Evolutionary conservation across 2,797 vertebrate species (phyloP), one percentile per base, ranked within the genome.

Genomic region (Dendrocincla fuliginosa): DNA sequence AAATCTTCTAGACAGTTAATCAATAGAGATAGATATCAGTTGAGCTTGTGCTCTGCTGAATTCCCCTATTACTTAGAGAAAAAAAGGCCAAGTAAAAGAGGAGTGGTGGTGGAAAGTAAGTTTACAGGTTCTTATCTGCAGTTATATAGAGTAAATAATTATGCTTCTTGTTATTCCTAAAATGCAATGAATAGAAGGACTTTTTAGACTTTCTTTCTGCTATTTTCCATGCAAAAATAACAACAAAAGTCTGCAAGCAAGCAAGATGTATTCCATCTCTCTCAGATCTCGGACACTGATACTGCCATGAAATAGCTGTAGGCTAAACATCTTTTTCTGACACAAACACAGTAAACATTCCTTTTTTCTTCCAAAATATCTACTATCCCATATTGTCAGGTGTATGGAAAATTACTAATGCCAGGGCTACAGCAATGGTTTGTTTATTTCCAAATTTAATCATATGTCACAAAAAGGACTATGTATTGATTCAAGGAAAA

Each of bases 1-100:
- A 97, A 91, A 96, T 94, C 74, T 93, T 60, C 76, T 82, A 95
- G 94, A 95, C 96, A 93, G 88, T 93, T 97, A 96, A 97, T 97
- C 97, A 93, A 94, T 96, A 93, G 96, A 95, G 94, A 96, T 86
- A 96, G 89, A 84, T 95, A 94, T 82, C 87, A 94, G 6, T 39
- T 42, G 83, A 86, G 65, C 30, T 85, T 87, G 59, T 39, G 61
- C 69, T 82, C 49, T 3, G 3, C 81, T 94, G 89, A 86, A 91
- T 96, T 90, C 39, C 60, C 74, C 49, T 69, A 28, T 57, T 87
- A 55, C 57, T 42, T 81, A 68, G 32, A 83, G 33, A 27, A 60
- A 63, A 81, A 77, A 20, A 87, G 16, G 16, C 35, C 67, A 82
- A 70, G n/a, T 55, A 42, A 76, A 92, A 47, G 52, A 89, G n/a